Evolutionary conservation across 1,140 invertebrate genomes (phyloP).

Genomic region (Oedothorax gibbosus): DNA sequence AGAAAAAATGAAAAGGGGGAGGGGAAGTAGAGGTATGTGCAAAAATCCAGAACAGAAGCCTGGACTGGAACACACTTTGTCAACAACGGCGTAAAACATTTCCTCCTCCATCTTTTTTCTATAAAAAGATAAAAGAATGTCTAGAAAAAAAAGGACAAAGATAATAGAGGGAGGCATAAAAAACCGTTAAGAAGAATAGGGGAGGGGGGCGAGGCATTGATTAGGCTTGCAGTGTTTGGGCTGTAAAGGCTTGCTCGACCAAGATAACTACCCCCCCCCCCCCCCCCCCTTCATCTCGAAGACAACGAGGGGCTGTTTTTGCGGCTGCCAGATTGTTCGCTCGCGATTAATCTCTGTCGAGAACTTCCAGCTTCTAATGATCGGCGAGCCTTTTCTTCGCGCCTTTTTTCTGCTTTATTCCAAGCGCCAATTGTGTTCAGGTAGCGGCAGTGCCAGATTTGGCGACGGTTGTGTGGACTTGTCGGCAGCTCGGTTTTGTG

Average conservation of each 20-base stretch:
- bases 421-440: no score
- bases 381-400: slow-evolving; percentile 50
- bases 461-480: no score
- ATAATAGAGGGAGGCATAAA: slow-evolving; percentile 34
- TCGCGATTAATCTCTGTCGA: slow-evolving; percentile 54
- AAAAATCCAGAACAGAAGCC: no score
- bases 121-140: slow-evolving; percentile 33
- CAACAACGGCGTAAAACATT: slow-evolving; percentile 57
- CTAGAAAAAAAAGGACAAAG: slow-evolving; percentile 47
- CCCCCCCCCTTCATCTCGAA: slow-evolving; percentile 4
- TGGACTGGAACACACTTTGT: slow-evolving; percentile 45
- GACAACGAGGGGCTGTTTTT: slow-evolving; percentile 55
- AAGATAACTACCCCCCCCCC: slow-evolving; percentile 49
- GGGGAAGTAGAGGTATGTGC: no score
- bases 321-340: slow-evolving; percentile 51
- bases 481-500: not conserved
- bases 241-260: slow-evolving; percentile 58
- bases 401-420: slow-evolving; percentile 40
- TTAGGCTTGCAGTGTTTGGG: slow-evolving; percentile 53
- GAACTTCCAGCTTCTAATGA: slow-evolving; percentile 56
- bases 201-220: slow-evolving; percentile 27
- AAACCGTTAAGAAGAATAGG: slow-evolving; percentile 1
- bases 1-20: not conserved
- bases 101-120: no score
- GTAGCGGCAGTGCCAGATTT: no score